Evolutionary conservation across 2,888 invertebrate genomes (phyloP), one percentile per base, ranked within the genome.

Genomic region (Argyresthia goedartella): DNA sequence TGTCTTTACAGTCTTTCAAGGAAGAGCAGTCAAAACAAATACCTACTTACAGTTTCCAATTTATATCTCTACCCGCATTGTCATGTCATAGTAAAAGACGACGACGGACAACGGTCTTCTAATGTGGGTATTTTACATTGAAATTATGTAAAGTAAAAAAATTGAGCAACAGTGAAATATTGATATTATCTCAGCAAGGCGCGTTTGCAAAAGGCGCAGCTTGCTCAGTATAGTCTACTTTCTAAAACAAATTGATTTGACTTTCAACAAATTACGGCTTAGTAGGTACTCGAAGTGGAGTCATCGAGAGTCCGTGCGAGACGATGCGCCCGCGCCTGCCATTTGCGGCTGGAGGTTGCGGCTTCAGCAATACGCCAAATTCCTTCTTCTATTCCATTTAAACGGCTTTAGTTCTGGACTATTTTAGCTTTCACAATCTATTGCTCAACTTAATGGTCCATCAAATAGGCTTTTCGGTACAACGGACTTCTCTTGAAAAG

Each of bases 161-260:
- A 39, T 11, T 11, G 9, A 11, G 39, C 39, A 11, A 39, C 8
- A 9, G 39, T 11, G 9, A 39, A 39, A n/a, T 11, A 36, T 48
- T 48, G 43, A 42, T 42, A 51, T 55, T 52, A 54, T 56, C 59
- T 60, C 55, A 53, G 56, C 64, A 60, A 67, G 63, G 66, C 64
- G 58, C 65, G 64, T 69, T 65, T 64, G 64, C 69, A 67, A 67
- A 60, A 69, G 61, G 65, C 66, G 66, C 65, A 61, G 60, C 64
- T 34, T 13, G 41, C 65, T 63, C 65, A 69, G 68, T 64, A 69
- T 68, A 73, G 64, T 69, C 66, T 68, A 77, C 82, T 84, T 82
- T 84, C 82, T 82, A 84, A 81, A 77, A 74, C 73, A 80, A 82
- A 82, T 82, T 77, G 81, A 79, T 81, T 76, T 67, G 65, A 79